Evolutionary conservation across 2,113 vertebrate genomes (phyloP), one percentile per base, ranked within the genome.

Genomic region (Taurulus bubalis): DNA sequence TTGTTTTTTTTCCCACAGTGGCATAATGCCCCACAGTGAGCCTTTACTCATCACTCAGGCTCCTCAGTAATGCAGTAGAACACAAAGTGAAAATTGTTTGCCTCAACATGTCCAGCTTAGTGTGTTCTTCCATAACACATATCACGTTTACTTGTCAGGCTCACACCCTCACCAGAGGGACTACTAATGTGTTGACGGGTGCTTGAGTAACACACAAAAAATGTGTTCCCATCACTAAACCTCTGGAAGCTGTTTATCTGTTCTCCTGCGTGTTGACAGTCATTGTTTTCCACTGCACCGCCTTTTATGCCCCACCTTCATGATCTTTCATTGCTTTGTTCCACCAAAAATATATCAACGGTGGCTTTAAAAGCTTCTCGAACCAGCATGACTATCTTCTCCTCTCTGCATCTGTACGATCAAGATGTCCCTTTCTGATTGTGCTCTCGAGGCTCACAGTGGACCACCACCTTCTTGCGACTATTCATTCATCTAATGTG

Each of bases 41-140:
- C 3, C 3, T 68, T 77, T 3, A 28, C 49, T 53, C 73, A 74
- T n/a, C 30, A 3, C 36, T 38, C 32, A 45, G 20, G 22, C 49
- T 66, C 15, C 8, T 28, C 34, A 8, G 51, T 26, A 8, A 85
- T 45, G 83, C 8, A 1, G 28, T 20, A 6, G 20, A 24, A 18
- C 28, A 8, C 71, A 32, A 26, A 66, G 30, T 28, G 16, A 56
- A 22, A 34, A 60, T 22, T 0, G 3, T 65, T 36, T 58, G 83
- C 32, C 84, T 74, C 71, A 30, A 80, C 82, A 74, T 82, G 80
- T 72, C 49, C 58, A 60, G 30, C 63, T 74, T 51, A 74, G 14
- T n/a, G 20, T 69, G 22, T 72, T 64, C 16, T n/a, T 58, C 45
- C 63, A 22, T 42, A 6, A 16, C 10, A 6, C 8, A 30, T 18